A percentile compares a stretch with the other conserved stretches of the same genome.
Conservation (phyloP, 2,888 invertebrate genomes). For the Habroteleia sp. region DNA sequence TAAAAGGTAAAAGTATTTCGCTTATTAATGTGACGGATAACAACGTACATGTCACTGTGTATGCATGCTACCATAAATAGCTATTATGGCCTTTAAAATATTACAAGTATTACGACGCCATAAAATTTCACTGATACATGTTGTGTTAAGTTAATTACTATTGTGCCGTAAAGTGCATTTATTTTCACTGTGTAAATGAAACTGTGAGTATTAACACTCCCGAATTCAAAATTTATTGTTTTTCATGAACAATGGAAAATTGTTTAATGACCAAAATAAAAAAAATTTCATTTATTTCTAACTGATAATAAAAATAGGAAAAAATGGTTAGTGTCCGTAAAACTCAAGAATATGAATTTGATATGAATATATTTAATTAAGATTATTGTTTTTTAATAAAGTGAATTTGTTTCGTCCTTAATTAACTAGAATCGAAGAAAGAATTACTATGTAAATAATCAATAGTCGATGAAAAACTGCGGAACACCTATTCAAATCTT, state of each 20-base stretch:
- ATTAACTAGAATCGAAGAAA: slow-evolving; percentile 13
- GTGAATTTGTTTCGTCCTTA: slow-evolving; percentile 23
- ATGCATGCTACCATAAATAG: slow-evolving; percentile 13
- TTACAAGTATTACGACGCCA: background rate
- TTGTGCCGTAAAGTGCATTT: background rate
- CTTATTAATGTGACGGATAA: slow-evolving; percentile 15
- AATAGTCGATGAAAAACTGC: slow-evolving; percentile 17
- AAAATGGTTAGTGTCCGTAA: too few species aligned
- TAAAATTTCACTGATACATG: slow-evolving; percentile 11
- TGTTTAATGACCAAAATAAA: too few species aligned
- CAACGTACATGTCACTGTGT: slow-evolving; percentile 1
- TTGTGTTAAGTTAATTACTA: slow-evolving; percentile 5
- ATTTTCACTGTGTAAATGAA: too few species aligned
- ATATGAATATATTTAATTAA: slow-evolving; percentile 18
- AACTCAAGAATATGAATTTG: too few species aligned
- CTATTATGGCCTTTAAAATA: slow-evolving; percentile 9
- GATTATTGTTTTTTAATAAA: slow-evolving; percentile 13
- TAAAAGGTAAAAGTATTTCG: slow-evolving; percentile 8
- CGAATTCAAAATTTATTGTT: too few species aligned
- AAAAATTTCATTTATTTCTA: too few species aligned
- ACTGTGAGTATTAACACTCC: too few species aligned
- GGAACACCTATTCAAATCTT: too few species aligned
- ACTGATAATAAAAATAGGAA: too few species aligned
- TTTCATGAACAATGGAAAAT: too few species aligned
- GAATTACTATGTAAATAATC: slow-evolving; percentile 15